Conservation (phyloP, 2,113 vertebrate genomes). For the Boulengeromyrus knoepffleri region DNA sequence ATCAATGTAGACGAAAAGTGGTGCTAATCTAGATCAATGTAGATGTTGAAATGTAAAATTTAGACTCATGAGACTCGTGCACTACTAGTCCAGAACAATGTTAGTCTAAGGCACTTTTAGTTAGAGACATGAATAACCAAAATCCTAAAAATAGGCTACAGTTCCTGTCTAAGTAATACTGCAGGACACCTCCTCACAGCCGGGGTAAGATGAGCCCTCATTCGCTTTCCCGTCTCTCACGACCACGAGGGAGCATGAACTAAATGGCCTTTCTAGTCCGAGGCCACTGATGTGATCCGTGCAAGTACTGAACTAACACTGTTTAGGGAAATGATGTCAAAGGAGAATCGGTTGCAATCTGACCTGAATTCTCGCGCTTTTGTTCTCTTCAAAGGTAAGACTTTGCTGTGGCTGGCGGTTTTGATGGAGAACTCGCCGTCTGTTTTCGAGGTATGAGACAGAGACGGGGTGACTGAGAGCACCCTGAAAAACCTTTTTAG, state of each 20-base stretch:
- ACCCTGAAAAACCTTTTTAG: too few species aligned
- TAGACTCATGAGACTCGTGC: neutral
- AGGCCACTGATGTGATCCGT: neutral
- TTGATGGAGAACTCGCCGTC: neutral
- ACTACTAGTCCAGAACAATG: neutral
- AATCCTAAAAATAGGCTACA: neutral
- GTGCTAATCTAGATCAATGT: neutral
- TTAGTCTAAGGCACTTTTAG: neutral
- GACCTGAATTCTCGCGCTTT: neutral
- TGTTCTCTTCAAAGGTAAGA: neutral
- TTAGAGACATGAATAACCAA: neutral
- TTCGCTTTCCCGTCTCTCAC: conserved; percentile 16
- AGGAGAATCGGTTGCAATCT: neutral
- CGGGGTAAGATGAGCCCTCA: neutral
- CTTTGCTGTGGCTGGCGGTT: neutral
- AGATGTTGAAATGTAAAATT: neutral
- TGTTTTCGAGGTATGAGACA: neutral
- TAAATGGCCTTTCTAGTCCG: conserved; percentile 13
- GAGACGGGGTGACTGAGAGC: neutral
- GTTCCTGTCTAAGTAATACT: neutral
- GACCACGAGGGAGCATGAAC: neutral
- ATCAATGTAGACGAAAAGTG: neutral
- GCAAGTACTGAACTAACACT: neutral
- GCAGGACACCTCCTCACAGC: neutral
- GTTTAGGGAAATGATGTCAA: neutral